These are phyloP conservation scores for Caenorhabditis tropicalis DNA, from an alignment of 1,140 invertebrate genomes.

Conservation along the genomic window DNA sequence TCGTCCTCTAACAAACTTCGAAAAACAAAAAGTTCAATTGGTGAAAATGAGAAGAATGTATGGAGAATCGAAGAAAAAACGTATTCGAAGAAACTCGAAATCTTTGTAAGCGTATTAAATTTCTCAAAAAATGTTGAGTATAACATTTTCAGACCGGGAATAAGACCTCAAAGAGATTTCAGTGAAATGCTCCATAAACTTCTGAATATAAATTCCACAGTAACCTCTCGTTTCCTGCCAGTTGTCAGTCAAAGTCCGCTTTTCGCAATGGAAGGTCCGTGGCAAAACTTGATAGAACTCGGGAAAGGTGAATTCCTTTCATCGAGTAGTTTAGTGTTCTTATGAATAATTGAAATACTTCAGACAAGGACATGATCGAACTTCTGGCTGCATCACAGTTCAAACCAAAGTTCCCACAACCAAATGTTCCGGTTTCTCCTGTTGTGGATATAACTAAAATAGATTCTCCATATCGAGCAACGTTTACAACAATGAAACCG, in stretches of 20 bases:
- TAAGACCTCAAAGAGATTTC: constrained; percentile 17
- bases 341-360: not conserved
- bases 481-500: constrained; percentile 14
- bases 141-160: not conserved
- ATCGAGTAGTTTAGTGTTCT: not conserved
- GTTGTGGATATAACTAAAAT: not conserved
- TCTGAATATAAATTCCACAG: constrained; percentile 47
- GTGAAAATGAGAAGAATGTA: constrained; percentile 34
- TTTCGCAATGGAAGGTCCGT: constrained; percentile 45
- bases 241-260: constrained; percentile 47
- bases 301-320: constrained; percentile 21
- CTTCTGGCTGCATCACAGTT: not conserved
- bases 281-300: not conserved
- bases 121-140: not conserved
- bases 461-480: constrained; percentile 23
- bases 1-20: constrained; percentile 38
- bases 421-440: not conserved
- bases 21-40: constrained; percentile 34
- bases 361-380: constrained; percentile 16
- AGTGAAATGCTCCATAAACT: constrained; percentile 36
- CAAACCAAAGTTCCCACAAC: not conserved
- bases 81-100: constrained; percentile 1
- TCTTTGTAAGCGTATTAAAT: not conserved
- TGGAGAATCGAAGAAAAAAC: not conserved
- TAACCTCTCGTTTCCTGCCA: constrained; percentile 50